Conservation (phyloP, 2,888 invertebrate species). For the Malthinus seriepunctatus region DNA sequence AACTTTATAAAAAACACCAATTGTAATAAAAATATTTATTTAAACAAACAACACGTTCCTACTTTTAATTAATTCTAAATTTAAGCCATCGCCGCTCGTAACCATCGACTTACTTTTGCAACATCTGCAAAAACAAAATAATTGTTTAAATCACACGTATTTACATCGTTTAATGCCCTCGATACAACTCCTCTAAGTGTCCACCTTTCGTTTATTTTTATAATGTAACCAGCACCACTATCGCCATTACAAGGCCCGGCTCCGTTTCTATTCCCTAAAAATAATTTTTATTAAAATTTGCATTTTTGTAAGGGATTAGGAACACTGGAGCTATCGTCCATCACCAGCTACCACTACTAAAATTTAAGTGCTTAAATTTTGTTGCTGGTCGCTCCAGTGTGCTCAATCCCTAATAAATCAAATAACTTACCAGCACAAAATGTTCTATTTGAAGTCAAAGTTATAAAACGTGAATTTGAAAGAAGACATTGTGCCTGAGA, state of each 20-base stretch:
- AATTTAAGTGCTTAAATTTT: too few species aligned
- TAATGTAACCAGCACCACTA: constrained; percentile 62
- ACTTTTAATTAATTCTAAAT: too few species aligned
- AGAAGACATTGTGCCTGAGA: constrained; percentile 60
- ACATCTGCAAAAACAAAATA: constrained; percentile 69
- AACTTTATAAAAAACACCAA: too few species aligned
- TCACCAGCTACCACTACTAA: too few species aligned
- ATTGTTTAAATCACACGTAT: constrained; percentile 62
- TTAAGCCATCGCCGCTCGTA: too few species aligned
- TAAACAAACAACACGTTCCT: too few species aligned
- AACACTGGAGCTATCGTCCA: too few species aligned
- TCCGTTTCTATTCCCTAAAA: constrained; percentile 55
- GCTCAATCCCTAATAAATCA: too few species aligned
- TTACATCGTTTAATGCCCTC: constrained; percentile 51
- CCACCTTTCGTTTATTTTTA: constrained; percentile 55
- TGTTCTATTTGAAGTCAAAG: constrained; percentile 56
- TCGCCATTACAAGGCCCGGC: constrained; percentile 63
- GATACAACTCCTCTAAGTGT: constrained; percentile 58
- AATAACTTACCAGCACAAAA: constrained; percentile 62
- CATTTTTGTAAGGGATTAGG: too few species aligned
- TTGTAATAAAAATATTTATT: too few species aligned
- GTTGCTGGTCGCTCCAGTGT: too few species aligned
- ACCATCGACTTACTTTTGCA: constrained; percentile 62
- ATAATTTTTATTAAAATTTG: too few species aligned
- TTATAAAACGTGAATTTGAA: constrained; percentile 51